Evolutionary conservation across 2,113 vertebrate species (phyloP), one percentile per base, ranked within the genome.

Genomic region (Lichenostomus cassidix): DNA sequence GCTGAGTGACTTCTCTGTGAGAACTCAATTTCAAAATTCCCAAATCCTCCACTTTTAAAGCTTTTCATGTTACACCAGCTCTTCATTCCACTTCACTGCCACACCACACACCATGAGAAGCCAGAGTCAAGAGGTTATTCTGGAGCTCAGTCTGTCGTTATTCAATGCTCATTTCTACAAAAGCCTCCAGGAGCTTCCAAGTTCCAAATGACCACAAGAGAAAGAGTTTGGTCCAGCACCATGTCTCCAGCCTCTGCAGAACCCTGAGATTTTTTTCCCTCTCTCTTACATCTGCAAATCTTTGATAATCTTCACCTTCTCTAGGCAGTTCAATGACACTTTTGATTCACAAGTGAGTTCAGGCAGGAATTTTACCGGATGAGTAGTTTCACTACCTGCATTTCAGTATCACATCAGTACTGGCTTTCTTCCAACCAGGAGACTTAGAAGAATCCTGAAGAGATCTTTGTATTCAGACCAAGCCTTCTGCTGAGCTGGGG

Each of bases 401-500:
- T 77, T 92, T 95, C 1, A 10, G 86, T 71, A 50, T 76, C 83
- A n/a, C 59, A 68, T 74, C 79, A 73, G 37, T 15, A 4, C 47
- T 74, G 91, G 91, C 83, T 24, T 84, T 65, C 59, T 69, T 89
- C 89, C 95, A 94, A 33, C 46, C 60, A 75, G 46, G 16, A 89
- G 64, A 64, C n/a, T 42, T 15, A 12, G 69, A 68, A 89, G 64
- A 92, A 56, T 37, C 80, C 56, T 46, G 33, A 89, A 77, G 88
- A 92, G 49, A 68, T 71, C 83, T 87, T 50, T 84, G 44, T 79
- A 33, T 28, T 89, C 77, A 89, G 58, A 71, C 74, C 77, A 64
- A 89, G 65, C 49, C 73, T 85, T 78, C 83, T 91, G 93, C 85
- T 47, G 74, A 91, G 68, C 89, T 75, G 31, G 87, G 89, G 93